Evolutionary conservation across 2,888 invertebrate species (phyloP).

Genomic region (Drosophila buzzatii): DNA sequence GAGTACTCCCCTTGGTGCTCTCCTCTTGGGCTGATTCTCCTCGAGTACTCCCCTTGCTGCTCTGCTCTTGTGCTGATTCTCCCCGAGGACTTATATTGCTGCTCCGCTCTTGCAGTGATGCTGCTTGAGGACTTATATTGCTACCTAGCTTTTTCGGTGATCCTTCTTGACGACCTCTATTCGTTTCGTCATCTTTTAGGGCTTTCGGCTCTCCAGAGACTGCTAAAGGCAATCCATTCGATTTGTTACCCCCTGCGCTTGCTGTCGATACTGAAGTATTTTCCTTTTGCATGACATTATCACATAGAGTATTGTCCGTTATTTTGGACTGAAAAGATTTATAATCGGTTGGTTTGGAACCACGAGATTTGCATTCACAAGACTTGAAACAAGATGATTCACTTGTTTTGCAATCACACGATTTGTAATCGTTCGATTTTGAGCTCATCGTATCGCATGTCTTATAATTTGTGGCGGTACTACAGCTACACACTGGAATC

Average conservation of each 20-base stretch:
- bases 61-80: not conserved
- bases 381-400: not conserved
- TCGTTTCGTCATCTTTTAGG: not conserved
- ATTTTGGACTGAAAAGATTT: not conserved
- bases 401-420: not conserved
- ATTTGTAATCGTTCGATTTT: not conserved
- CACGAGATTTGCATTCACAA: not conserved
- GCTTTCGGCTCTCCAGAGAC: not conserved
- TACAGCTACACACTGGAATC: not conserved
- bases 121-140: not conserved
- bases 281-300: not conserved
- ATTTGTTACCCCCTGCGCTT: not conserved
- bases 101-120: not conserved
- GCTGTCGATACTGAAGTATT: not conserved
- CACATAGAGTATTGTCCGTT: not conserved
- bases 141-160: not conserved
- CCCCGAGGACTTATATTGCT: not conserved
- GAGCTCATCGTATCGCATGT: not conserved
- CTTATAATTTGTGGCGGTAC: conserved; percentile 1
- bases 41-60: not conserved
- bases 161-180: too few species aligned
- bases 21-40: too few species aligned
- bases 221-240: not conserved
- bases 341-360: not conserved
- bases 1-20: too few species aligned